Conservation (phyloP, 1,140 invertebrate species). For the Carposina sasakii region DNA sequence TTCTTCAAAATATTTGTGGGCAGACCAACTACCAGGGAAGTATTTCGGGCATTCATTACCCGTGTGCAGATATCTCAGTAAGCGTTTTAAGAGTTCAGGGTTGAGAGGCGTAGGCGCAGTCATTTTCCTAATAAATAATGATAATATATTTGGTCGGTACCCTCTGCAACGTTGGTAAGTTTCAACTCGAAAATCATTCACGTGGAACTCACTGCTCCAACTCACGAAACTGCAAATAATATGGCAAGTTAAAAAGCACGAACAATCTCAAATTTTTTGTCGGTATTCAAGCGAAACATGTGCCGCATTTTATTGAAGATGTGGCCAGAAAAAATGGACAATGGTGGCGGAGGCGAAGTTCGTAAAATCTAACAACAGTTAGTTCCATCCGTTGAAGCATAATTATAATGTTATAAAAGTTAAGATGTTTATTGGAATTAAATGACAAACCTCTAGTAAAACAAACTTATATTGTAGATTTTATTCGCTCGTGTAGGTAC, state of each 20-base stretch:
- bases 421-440: too few relatives aligned
- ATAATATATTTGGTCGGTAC: conserved; percentile 12
- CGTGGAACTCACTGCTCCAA: too few relatives aligned
- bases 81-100: conserved; percentile 41
- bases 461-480: too few relatives aligned
- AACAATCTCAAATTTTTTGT: conserved; percentile 57
- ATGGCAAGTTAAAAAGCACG: too few relatives aligned
- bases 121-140: too few relatives aligned
- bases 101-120: conserved; percentile 31
- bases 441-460: too few relatives aligned
- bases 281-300: conserved; percentile 62
- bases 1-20: conserved; percentile 68
- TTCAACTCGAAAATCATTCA: too few relatives aligned
- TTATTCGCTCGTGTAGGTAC: too few relatives aligned
- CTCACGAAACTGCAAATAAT: conserved; percentile 32
- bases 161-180: too few relatives aligned
- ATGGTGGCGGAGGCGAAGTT: conserved; percentile 41
- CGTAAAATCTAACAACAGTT: too few relatives aligned
- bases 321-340: conserved; percentile 68
- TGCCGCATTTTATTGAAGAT: conserved; percentile 64
- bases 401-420: too few relatives aligned
- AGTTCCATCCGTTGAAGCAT: too few relatives aligned
- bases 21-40: conserved; percentile 73
- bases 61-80: conserved; percentile 70
- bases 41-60: conserved; percentile 74